These are phyloP conservation scores for Epizoanthus ramosus DNA, from an alignment of 92 coral and sea anemone genomes.

Conservation along the genomic window DNA sequence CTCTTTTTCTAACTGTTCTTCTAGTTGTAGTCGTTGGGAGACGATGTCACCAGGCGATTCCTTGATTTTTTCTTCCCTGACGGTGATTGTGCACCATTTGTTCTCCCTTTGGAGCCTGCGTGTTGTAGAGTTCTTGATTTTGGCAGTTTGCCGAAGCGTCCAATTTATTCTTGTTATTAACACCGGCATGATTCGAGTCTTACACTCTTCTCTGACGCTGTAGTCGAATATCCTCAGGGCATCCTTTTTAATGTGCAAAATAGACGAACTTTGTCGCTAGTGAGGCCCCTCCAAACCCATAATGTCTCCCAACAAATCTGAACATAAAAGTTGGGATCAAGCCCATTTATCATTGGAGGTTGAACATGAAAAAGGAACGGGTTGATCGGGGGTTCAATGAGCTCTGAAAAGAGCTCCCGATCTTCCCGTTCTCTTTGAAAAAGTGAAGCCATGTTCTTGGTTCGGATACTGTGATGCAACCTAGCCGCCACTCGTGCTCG, in stretches of 20 bases:
- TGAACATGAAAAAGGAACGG: background rate
- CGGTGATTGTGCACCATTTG: background rate
- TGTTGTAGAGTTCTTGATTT: background rate
- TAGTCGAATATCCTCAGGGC: background rate
- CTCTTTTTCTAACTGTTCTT: background rate
- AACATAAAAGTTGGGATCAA: background rate
- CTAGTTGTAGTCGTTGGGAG: background rate
- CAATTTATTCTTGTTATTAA: background rate
- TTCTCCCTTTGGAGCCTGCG: background rate
- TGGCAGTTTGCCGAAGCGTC: background rate
- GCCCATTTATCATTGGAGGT: background rate
- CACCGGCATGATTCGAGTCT: background rate
- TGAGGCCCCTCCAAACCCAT: background rate
- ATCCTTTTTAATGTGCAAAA: background rate
- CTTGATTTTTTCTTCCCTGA: background rate
- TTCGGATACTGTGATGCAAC: too few relatives aligned
- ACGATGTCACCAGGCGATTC: constrained; percentile 17
- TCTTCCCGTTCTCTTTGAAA: background rate
- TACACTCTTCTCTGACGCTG: background rate
- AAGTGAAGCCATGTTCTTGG: too few relatives aligned
- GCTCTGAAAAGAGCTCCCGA: background rate
- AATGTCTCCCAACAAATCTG: background rate
- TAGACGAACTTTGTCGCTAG: background rate
- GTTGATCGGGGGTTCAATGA: constrained; percentile 3
- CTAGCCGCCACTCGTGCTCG: too few relatives aligned